These are phyloP conservation scores for Lucilia cuprina DNA, from an alignment of 1,140 invertebrate genomes.

Conservation along the genomic window DNA sequence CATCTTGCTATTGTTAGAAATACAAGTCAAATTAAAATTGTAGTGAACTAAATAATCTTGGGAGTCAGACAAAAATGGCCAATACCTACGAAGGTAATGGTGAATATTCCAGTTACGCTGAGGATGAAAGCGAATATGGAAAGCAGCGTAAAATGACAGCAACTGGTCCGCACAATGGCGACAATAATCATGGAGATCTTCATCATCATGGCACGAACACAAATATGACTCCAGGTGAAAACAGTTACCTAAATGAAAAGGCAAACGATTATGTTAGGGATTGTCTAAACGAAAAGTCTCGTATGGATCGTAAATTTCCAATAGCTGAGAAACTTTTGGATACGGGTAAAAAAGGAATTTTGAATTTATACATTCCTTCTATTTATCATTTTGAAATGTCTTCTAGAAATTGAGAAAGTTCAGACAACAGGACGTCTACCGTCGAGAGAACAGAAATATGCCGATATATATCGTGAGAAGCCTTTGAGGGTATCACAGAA, in stretches of 20 bases:
- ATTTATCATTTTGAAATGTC: background rate
- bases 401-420: slow-evolving; percentile 41
- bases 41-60: no score
- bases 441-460: slow-evolving; percentile 54
- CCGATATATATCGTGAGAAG: slow-evolving; percentile 66
- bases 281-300: slow-evolving; percentile 76
- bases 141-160: slow-evolving; percentile 62
- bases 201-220: slow-evolving; percentile 17
- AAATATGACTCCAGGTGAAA: slow-evolving; percentile 45
- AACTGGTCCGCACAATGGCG: slow-evolving; percentile 55
- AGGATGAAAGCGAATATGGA: slow-evolving; percentile 66
- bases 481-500: slow-evolving; percentile 81
- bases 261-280: slow-evolving; percentile 79
- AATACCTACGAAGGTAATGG: slow-evolving; percentile 60
- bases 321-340: slow-evolving; percentile 75
- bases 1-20: background rate
- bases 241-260: slow-evolving; percentile 67
- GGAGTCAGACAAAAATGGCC: slow-evolving; percentile 42
- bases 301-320: slow-evolving; percentile 74
- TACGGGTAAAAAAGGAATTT: slow-evolving; percentile 68
- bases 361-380: no score
- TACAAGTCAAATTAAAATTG: background rate
- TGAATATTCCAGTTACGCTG: slow-evolving; percentile 63
- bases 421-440: slow-evolving; percentile 54
- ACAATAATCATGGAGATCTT: slow-evolving; percentile 46